Conservation (phyloP, 2,888 invertebrate species). For the Thecophora atra region DNA sequence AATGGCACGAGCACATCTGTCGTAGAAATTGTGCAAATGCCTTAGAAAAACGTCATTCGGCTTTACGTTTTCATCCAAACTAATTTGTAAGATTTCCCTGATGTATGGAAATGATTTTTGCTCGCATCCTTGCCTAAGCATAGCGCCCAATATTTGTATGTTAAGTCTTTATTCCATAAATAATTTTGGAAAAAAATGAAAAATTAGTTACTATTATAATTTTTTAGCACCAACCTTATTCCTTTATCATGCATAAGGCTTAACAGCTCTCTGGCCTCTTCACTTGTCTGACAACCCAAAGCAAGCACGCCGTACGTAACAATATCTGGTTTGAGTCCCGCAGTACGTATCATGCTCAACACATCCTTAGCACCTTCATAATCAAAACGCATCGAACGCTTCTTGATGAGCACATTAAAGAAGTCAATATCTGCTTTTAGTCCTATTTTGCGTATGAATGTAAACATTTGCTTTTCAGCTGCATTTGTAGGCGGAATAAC, state of each 20-base stretch:
- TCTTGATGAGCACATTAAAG: constrained; percentile 87
- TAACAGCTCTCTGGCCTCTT: constrained; percentile 74
- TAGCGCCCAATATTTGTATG: constrained; percentile 77
- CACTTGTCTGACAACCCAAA: constrained; percentile 75
- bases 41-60: constrained; percentile 73
- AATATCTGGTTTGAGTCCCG: constrained; percentile 74
- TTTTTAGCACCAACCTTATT: constrained; percentile 68
- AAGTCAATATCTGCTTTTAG: constrained; percentile 81
- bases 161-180: constrained; percentile 78
- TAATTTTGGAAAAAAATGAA: neutral
- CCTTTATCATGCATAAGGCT: constrained; percentile 75
- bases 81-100: constrained; percentile 74
- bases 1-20: constrained; percentile 68
- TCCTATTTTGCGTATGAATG: constrained; percentile 70
- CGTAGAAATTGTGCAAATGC: constrained; percentile 73
- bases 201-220: constrained; percentile 12
- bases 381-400: constrained; percentile 76
- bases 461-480: constrained; percentile 76
- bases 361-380: constrained; percentile 76
- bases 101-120: constrained; percentile 74
- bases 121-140: constrained; percentile 74
- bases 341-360: constrained; percentile 69
- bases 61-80: constrained; percentile 71
- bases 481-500: constrained; percentile 73
- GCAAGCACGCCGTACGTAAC: constrained; percentile 89